A percentile compares a stretch with the other conserved stretches of the same genome.
phyloP scores from a whole-genome alignment of 2,888 invertebrate species.

The Podabrus alpinus region DNA sequence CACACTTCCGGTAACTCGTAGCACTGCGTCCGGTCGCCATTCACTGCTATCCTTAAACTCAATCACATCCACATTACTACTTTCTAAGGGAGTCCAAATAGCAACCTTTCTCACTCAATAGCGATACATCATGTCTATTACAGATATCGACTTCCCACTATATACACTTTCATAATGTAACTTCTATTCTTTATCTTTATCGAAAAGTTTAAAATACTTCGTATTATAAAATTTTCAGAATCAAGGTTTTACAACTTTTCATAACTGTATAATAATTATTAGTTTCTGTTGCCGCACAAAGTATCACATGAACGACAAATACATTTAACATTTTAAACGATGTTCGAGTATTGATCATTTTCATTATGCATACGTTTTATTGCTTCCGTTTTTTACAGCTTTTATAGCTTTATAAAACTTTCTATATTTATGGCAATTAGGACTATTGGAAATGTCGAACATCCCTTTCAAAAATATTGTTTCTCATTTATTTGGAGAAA shows the following conservation, averaged over 20 bases:
- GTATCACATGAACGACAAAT: background rate
- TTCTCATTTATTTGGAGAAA: background rate
- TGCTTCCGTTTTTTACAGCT: constrained; percentile 35
- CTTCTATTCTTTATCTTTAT: constrained; percentile 13
- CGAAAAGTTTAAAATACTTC: constrained; percentile 8
- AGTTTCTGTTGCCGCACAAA: background rate
- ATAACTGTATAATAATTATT: background rate
- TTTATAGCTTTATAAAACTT: constrained; percentile 32
- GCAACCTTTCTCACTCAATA: constrained; percentile 21
- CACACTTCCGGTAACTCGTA: constrained; percentile 50
- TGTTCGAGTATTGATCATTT: constrained; percentile 17
- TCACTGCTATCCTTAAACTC: constrained; percentile 39
- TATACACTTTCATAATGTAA: constrained; percentile 10
- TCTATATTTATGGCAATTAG: constrained; percentile 24
- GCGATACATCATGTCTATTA: constrained; percentile 29
- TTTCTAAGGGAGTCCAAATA: constrained; percentile 24
- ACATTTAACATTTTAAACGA: background rate
- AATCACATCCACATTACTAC: constrained; percentile 35
- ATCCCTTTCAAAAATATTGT: background rate
- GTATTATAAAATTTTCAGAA: background rate
- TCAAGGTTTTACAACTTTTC: too few species aligned
- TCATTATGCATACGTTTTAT: constrained; percentile 30
- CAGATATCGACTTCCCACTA: constrained; percentile 23
- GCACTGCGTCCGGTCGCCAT: constrained; percentile 42
- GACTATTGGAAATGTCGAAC: constrained; percentile 13